A percentile compares a stretch with the other conserved stretches of the same genome.
phyloP scores from a whole-genome alignment of 2,113 vertebrate genomes.

The Malurus cyaneus region DNA sequence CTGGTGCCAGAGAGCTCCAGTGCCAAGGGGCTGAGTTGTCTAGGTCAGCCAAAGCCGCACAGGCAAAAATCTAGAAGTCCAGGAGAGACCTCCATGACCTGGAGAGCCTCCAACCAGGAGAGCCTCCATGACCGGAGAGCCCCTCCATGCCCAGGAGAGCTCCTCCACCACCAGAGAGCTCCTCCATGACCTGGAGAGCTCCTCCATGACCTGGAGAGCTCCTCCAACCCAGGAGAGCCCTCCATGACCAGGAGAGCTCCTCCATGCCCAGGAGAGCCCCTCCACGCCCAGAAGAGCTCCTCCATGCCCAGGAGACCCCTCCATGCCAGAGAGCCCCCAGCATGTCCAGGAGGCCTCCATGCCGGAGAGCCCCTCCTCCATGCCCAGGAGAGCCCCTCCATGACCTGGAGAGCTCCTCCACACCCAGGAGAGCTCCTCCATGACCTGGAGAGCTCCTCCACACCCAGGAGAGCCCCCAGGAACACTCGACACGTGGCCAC shows the following conservation, averaged over 20 bases:
- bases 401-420: too few relatives aligned
- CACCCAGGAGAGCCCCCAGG: background rate
- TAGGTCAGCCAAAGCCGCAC: too few relatives aligned
- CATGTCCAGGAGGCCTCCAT: background rate
- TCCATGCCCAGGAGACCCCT: background rate
- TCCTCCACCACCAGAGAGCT: background rate
- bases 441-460: background rate
- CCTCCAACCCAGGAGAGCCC: background rate
- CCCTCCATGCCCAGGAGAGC: background rate
- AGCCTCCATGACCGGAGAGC: background rate
- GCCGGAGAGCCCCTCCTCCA: background rate
- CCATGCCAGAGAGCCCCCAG: background rate
- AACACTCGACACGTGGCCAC: accelerated
- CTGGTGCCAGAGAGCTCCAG: too few relatives aligned
- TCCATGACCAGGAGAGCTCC: background rate
- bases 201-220: background rate
- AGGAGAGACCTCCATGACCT: background rate
- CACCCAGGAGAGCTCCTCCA: background rate
- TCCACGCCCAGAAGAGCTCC: background rate
- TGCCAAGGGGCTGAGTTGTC: too few relatives aligned
- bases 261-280: accelerated
- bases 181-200: too few relatives aligned
- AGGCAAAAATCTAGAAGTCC: background rate
- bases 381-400: background rate
- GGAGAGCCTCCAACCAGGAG: background rate